Base-by-base conservation (phyloP, 2,888 invertebrate genomes). In the Lepeophtheirus nordmannii region DNA sequence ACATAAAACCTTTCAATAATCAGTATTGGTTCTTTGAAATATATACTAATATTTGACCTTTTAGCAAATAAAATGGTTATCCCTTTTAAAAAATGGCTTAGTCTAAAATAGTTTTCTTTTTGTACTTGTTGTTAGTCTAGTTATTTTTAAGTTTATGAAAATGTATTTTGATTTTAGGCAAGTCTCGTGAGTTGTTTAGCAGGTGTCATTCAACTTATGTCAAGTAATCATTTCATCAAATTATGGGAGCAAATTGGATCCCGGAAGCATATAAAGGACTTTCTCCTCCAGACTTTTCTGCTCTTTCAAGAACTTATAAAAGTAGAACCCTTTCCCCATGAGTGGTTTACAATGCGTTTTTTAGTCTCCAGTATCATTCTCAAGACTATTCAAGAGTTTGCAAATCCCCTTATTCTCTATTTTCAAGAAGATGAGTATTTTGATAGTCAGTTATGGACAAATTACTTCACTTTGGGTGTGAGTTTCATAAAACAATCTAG, bases 301-400 rank as follows among this genome's bases (percentile, higher is more conserved):
- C 85, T 89, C 0, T 85, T 90, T 72, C 79, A 84, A 59, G 85
- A 87, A 74, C 80, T 90, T 39, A 85, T 90, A 30, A 83, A 84
- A 69, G 83, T 85, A 71, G 85, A 87, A 71, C 84, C 86, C 0
- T 93, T 89, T 72, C 88, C 91, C 1, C 80, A 83, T 0, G 92
- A 93, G 74, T 96, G 94, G 94, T 81, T 90, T 70, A 84, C 90
- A 12, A 85, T 94, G 75, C 83, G 87, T 73, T 85, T 94, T 78
- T 85, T 89, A 67, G 86, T 87, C 64, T 93, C 91, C 74, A 85
- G 86, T 75, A 85, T 89, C 0, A 82, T 93, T 68, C 78, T 93
- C 20, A 85, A 85, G 58, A 85, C 92, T 0, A 78, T 91, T 20
- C 86, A 90, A 75, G 89, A 93, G 73, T 82, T 93, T 68, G 88